A percentile compares a stretch with the other conserved stretches of the same genome.
Conservation (phyloP, 2,888 invertebrate genomes). For the Acanthosepion pharaonis region DNA sequence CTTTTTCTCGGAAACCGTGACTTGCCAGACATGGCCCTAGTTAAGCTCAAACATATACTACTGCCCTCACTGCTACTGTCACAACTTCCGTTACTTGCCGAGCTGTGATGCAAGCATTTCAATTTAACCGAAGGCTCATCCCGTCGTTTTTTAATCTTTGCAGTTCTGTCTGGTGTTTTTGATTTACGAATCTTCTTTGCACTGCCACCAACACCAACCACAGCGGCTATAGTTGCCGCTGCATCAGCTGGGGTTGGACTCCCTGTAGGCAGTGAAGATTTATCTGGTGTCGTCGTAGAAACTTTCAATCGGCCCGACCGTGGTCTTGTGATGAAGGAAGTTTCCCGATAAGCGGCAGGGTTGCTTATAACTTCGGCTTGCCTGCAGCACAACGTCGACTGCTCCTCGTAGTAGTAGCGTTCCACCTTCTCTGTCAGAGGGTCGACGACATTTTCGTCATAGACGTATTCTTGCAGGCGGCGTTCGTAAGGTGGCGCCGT, state of each 20-base stretch:
- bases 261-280: background rate
- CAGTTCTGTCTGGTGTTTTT: conserved; percentile 55
- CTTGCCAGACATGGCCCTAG: conserved; percentile 48
- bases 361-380: conserved; percentile 43
- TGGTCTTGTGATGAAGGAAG: conserved; percentile 37
- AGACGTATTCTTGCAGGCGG: conserved; percentile 68
- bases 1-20: background rate
- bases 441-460: conserved; percentile 71
- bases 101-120: conserved; percentile 15
- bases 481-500: background rate
- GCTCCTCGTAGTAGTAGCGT: conserved; percentile 67
- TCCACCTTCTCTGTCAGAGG: conserved; percentile 70
- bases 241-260: background rate
- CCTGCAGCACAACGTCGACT: conserved; percentile 52
- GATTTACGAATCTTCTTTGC: background rate
- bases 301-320: background rate
- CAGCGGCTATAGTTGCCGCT: background rate
- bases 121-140: conserved; percentile 60
- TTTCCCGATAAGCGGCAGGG: conserved; percentile 47
- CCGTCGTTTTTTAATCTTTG: conserved; percentile 59
- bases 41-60: conserved; percentile 52
- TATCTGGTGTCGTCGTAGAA: background rate
- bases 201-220: background rate
- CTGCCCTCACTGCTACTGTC: conserved; percentile 60
- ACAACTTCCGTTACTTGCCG: background rate